Percentiles rank a stretch among this genome's conserved stretches.
Conservation (phyloP, 2,888 invertebrate species). For the Coecobrya sp. region DNA sequence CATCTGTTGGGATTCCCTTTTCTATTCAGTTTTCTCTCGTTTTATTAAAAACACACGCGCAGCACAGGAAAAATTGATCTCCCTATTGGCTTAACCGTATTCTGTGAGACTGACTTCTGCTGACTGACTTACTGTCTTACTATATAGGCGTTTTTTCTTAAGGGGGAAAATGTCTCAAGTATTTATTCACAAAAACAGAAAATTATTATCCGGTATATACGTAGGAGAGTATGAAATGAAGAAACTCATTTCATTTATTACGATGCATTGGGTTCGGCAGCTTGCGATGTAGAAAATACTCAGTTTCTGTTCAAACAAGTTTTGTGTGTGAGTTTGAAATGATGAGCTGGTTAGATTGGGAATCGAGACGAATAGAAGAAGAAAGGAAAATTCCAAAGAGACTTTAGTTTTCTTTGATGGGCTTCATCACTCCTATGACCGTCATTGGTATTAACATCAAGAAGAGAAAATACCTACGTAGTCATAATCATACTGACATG, state of each 20-base stretch:
- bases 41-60: conserved; percentile 15
- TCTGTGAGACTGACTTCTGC: background rate
- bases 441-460: background rate
- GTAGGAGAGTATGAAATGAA: background rate
- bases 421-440: conserved; percentile 19
- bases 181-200: too few relatives aligned
- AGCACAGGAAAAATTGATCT: conserved; percentile 21
- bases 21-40: background rate
- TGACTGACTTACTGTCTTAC: background rate
- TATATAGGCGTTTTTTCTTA: background rate
- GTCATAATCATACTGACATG: background rate
- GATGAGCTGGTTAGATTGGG: background rate
- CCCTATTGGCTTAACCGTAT: background rate
- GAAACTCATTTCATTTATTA: background rate
- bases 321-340: background rate
- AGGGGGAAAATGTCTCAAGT: background rate
- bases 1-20: conserved; percentile 33
- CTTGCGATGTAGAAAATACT: background rate
- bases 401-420: background rate
- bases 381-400: background rate
- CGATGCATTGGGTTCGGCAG: background rate
- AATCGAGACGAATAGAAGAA: background rate
- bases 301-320: background rate
- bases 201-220: background rate
- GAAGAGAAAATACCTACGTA: background rate